A percentile compares a stretch with the other conserved stretches of the same genome.
Evolutionary conservation across 2,113 vertebrate species (phyloP).

Genomic region (Campylorhamphus procurvoides): DNA sequence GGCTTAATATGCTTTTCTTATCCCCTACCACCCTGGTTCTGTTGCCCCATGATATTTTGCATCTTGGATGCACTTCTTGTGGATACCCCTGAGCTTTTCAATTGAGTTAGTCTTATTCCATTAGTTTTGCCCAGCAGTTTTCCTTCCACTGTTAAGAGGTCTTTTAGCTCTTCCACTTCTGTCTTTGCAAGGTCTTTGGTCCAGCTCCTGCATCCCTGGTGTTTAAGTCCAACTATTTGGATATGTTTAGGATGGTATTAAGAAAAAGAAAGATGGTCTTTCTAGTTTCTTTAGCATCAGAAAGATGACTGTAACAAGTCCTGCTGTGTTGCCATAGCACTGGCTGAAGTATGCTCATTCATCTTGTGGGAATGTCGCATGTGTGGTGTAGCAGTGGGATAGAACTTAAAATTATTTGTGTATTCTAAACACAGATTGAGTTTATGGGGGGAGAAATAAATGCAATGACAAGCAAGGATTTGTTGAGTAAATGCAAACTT

Average conservation of each 20-base stretch:
- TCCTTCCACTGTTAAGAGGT: background rate
- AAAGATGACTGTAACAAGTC: slow-evolving; percentile 10
- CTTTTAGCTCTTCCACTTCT: background rate
- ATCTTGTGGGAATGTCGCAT: slow-evolving; percentile 47
- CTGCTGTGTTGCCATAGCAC: slow-evolving; percentile 62
- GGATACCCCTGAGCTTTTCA: background rate
- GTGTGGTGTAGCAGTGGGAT: background rate
- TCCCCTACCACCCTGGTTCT: background rate
- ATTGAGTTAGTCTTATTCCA: background rate
- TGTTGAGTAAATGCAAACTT: background rate
- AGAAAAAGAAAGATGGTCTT: slow-evolving; percentile 19
- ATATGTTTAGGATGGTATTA: background rate
- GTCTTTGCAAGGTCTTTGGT: background rate
- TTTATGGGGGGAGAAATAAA: background rate
- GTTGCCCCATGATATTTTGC: background rate
- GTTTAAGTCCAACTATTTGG: background rate
- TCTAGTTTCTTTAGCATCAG: slow-evolving; percentile 1
- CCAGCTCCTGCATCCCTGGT: background rate
- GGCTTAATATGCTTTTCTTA: background rate
- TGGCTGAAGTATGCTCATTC: slow-evolving; percentile 47
- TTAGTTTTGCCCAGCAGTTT: background rate
- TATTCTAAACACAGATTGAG: background rate
- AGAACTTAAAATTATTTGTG: background rate
- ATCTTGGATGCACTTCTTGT: background rate
- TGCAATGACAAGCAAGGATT: background rate